Base-by-base conservation (phyloP, 53 echinoderm and acorn worm species). In the Apostichopus leukothele region DNA sequence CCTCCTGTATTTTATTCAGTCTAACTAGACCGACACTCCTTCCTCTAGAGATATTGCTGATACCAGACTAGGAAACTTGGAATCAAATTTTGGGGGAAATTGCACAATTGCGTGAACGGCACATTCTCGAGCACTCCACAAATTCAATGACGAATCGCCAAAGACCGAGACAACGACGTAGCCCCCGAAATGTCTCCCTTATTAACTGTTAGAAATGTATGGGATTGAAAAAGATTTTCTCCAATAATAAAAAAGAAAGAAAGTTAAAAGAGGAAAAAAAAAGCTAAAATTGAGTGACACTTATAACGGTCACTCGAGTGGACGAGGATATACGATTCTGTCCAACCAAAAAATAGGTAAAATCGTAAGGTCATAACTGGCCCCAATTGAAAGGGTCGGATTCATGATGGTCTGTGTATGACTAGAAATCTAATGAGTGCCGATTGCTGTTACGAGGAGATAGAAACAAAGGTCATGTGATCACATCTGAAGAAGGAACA, bases 31-130 rank as follows among this genome's bases (percentile, higher is more conserved):
- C 22, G 19, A 54, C 19, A 23, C 23, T 81, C 19, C 22, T 59
- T 57, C 51, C 81, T 81, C 81, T 59, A 59, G 81, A 81, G 81
- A 81, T 81, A 51, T 18, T 53, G 81, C 81, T 54, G 81, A 81
- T 81, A 81, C 81, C 81, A 81, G 55, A 55, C 57, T 54, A 59
- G 81, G 81, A 81, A 81, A 54, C 22, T 16, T 81, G 59, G 81
- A 81, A 81, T 53, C 81, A 57, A 20, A 59, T 81, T 81, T 53
- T 54, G 7, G 18, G 71, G 71, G 20, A 81, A 81, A 81, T 81
- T 81, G 81, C 81, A 81, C 50, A 81, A 59, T 21, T 81, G 81
- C 81, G 59, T 55, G 81, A 81, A 54, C 60, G 59, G 59, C 52
- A 81, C 81, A 81, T 59, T 81, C 23, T 19, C 11, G 21, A 81